Base-by-base conservation (phyloP, 2,888 invertebrate genomes). In the Augochlorella aurata region DNA sequence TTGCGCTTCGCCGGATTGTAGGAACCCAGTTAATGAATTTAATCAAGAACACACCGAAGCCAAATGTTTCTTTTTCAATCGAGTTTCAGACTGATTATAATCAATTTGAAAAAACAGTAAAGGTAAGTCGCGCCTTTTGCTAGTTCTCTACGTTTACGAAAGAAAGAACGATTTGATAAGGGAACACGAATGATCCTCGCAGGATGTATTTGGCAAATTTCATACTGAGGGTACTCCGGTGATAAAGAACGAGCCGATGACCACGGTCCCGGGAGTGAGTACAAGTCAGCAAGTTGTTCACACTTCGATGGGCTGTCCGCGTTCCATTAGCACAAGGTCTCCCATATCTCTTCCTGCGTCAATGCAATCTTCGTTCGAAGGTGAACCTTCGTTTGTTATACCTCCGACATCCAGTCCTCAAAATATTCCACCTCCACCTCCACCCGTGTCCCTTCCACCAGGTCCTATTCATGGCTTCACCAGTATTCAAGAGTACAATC, bases 401-500 rank as follows among this genome's bases (percentile, higher is more conserved):
- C 88, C 95, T 91, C 85, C 94, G 89, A 85, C 94, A 89, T 89
- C 94, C 83, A 90, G 92, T 91, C 90, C 92, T 78, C 92, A 91
- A 83, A 91, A 90, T 89, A 90, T 91, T 92, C 93, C 94, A 85
- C 85, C 94, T 91, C 89, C 94, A 77, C 91, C 93, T 68, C 91
- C 93, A 66, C 89, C 89, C 65, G 90, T 89, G 18, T 88, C 88
- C 81, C 89, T 89, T 88, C 88, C 91, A 74, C 85, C 92, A 94
- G 88, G 92, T 93, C 85, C 94, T 49, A 94, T 95, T 44, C 94
- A 94, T 81, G 95, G 95, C 38, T 95, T 95, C 78, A 94, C 96
- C 16, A 97, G 97, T 89, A 97, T 97, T 94, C 97, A 97, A 82
- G 97, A 98, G 94, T 98, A 97, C 92, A 98, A 98, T 94, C 94